Evolutionary conservation across 2,113 vertebrate genomes (phyloP), one percentile per base, ranked within the genome.

Genomic region (Tretioscincus oriximinensis): DNA sequence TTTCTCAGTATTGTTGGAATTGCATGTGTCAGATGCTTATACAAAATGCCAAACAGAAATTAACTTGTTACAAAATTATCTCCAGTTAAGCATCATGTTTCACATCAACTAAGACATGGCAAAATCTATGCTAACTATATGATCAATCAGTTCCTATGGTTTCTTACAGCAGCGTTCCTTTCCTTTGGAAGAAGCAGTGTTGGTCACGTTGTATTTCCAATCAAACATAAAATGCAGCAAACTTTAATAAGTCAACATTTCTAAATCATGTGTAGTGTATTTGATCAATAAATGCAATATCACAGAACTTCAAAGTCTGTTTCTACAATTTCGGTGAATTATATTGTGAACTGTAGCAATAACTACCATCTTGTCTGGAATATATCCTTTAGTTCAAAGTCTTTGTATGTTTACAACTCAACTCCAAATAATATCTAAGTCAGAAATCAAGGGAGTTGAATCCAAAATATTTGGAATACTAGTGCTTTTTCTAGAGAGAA

Each of bases 131-230:
- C 64, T 65, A 65, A 28, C 10, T 28, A 28, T 20, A 65, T 5
- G 12, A 28, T 66, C 16, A 29, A 29, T 29, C 16, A 29, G 28
- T 29, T 22, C 65, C 65, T 66, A 29, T 12, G 14, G 65, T 28
- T 29, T 66, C 64, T 65, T 29, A 26, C n/a, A n/a, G 2, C n/a
- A 65, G 64, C 10, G 64, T 65, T n/a, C 26, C 64, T 65, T 65
- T 65, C 11, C 9, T n/a, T 14, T 29, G 77, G 80, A 78, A 61
- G 75, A 71, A 87, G 88, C 65, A 86, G 31, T 78, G 65, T 85
- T 88, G 81, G 84, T 86, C 85, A 78, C 4, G n/a, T 31, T 29
- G n/a, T 22, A 66, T 29, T 66, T 16, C 11, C 28, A 14, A 14
- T 14, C 41, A 66, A 66, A 47, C 47, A 24, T 24, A 71, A 71